Percentiles rank a stretch among this genome's conserved stretches.
Evolutionary conservation across 2,888 invertebrate species (phyloP).

Genomic region (Liposcelis brunnea): DNA sequence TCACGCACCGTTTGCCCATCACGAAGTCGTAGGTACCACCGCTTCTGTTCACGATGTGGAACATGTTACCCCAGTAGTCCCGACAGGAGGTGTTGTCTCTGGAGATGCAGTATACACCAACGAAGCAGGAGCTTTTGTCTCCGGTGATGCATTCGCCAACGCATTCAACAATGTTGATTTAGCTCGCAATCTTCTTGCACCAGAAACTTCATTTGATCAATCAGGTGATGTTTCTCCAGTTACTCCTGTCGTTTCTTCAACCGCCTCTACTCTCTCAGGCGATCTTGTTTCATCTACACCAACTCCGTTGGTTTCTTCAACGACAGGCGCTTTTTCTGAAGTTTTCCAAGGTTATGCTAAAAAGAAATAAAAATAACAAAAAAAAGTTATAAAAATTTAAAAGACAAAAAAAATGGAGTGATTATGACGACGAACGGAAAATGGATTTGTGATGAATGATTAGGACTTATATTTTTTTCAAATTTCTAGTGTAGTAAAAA

Average conservation of each 20-base stretch:
- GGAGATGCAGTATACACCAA: not conserved
- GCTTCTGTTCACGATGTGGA: not conserved
- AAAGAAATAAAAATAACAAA: too few relatives aligned
- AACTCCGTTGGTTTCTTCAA: not conserved
- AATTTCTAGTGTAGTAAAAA: too few relatives aligned
- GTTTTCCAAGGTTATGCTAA: too few relatives aligned
- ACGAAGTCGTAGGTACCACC: not conserved
- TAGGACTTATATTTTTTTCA: too few relatives aligned
- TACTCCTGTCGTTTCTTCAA: not conserved
- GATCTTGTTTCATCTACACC: conserved; percentile 1
- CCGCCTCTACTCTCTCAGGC: not conserved
- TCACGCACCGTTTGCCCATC: not conserved
- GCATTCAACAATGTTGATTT: not conserved
- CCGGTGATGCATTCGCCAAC: too few relatives aligned
- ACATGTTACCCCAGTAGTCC: not conserved
- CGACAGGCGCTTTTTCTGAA: not conserved
- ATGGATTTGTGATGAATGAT: too few relatives aligned
- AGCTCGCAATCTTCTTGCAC: not conserved
- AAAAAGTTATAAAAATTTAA: too few relatives aligned
- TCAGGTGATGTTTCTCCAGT: not conserved
- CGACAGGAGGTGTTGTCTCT: not conserved
- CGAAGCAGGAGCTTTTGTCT: not conserved
- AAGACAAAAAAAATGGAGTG: too few relatives aligned
- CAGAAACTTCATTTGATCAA: not conserved
- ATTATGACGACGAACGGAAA: too few relatives aligned